Base-by-base conservation (phyloP, 2,888 invertebrate genomes). In the Troides aeacus region DNA sequence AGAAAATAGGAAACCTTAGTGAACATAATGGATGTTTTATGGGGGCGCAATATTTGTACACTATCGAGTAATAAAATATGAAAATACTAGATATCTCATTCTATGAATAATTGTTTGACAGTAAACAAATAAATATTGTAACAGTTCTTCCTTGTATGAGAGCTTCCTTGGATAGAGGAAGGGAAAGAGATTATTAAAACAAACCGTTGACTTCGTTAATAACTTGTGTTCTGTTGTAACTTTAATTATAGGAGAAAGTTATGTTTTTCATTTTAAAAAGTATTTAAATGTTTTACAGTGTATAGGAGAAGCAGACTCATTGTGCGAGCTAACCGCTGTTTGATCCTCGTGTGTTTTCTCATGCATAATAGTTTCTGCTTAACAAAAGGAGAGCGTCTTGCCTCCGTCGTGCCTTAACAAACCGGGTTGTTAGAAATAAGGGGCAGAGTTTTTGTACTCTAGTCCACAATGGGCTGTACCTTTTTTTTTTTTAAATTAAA, bases 351-450 rank as follows among this genome's bases (percentile, higher is more conserved):
- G 78, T 79, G 78, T 78, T 75, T 78, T 76, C 76, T 80, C 79
- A 82, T 83, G 79, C 79, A 83, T 84, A 84, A 83, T 83, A 77
- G 76, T 73, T 71, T 71, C 70, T 75, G 73, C 77, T 81, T 77
- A 78, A 87, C 84, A 87, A 86, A 85, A 83, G 84, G 83, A 78
- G 74, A 72, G 66, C 42, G 71, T 72, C 68, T 73, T 72, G 53
- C 70, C 61, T 72, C 68, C 71, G 70, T 57, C 73, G 77, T 75
- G 74, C 75, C 72, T 73, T 74, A 71, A 70, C 68, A 72, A 75
- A 71, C 72, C 72, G 69, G 73, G 75, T 75, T 75, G 75, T 74
- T 69, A 69, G 72, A 76, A 75, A 78, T 71, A 77, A 74, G 73
- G 65, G 66, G 72, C 69, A 73, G 74, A 76, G 71, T 72, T 73